phyloP scores from a whole-genome alignment of 2,888 invertebrate species.

The Sialis fuliginosa region DNA sequence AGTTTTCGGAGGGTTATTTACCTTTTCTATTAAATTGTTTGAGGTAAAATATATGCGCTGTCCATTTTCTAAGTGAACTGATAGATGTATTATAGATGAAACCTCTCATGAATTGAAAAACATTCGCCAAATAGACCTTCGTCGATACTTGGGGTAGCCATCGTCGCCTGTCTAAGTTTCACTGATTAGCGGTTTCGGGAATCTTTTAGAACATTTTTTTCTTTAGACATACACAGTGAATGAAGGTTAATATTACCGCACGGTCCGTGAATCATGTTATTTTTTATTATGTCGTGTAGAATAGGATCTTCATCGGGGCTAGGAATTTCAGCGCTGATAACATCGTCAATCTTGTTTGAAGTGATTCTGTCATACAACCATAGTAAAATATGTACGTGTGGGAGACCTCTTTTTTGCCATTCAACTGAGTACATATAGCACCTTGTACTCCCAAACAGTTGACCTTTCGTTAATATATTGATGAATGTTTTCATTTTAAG shows the following conservation, averaged over 20 bases:
- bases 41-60: slow-evolving; percentile 10
- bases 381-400: slow-evolving; percentile 16
- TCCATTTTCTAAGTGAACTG: slow-evolving; percentile 2
- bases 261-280: slow-evolving; percentile 17
- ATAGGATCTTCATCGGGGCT: slow-evolving; percentile 11
- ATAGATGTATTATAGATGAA: slow-evolving; percentile 1
- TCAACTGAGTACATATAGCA: slow-evolving; percentile 13
- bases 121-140: slow-evolving; percentile 16
- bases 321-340: slow-evolving; percentile 19
- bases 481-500: slow-evolving; percentile 12
- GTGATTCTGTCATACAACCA: slow-evolving; percentile 16
- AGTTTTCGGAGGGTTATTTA: slow-evolving; percentile 10
- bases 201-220: too few species aligned
- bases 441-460: slow-evolving; percentile 13
- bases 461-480: slow-evolving; percentile 11
- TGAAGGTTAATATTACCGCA: too few species aligned
- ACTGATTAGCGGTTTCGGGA: too few species aligned
- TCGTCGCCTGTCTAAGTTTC: too few species aligned
- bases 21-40: slow-evolving; percentile 9
- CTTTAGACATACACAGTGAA: too few species aligned
- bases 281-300: slow-evolving; percentile 11
- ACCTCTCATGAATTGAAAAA: too few species aligned
- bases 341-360: slow-evolving; percentile 17
- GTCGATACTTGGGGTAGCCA: too few species aligned
- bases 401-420: slow-evolving; percentile 20